A percentile compares a stretch with the other conserved stretches of the same genome.
Evolutionary conservation across 2,888 invertebrate genomes (phyloP).

Genomic region (Callosobruchus maculatus): DNA sequence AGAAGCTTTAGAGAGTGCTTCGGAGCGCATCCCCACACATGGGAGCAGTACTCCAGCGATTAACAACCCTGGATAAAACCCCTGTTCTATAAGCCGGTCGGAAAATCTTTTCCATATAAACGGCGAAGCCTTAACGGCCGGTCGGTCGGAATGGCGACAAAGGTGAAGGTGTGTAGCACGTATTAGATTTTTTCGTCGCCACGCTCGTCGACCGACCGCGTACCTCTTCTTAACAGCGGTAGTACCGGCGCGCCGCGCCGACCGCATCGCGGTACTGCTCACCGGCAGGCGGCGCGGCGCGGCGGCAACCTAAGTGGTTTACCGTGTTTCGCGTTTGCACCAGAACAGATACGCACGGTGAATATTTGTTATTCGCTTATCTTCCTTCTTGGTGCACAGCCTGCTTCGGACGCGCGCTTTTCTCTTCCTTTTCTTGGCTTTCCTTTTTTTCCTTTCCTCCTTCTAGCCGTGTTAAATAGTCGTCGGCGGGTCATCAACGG

Average conservation of each 20-base stretch:
- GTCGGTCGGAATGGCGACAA: not conserved
- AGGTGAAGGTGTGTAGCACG: not conserved
- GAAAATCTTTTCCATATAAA: not conserved
- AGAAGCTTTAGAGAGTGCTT: too few relatives aligned
- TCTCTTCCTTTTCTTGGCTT: not conserved
- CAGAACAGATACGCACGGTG: not conserved
- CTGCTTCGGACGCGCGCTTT: not conserved
- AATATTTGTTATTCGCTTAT: not conserved
- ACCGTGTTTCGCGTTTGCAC: not conserved
- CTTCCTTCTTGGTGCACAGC: not conserved
- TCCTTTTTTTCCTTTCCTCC: not conserved
- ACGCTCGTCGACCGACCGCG: not conserved
- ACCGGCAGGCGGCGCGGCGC: not conserved
- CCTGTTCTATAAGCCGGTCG: not conserved
- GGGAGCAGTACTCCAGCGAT: too few relatives aligned
- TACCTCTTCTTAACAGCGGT: not conserved
- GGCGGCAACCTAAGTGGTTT: not conserved
- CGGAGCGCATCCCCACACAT: too few relatives aligned
- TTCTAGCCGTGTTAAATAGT: not conserved
- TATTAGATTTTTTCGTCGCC: not conserved
- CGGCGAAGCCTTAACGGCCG: not conserved
- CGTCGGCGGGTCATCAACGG: not conserved
- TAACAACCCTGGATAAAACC: too few relatives aligned
- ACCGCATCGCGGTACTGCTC: not conserved
- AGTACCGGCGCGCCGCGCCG: not conserved